Conservation (phyloP, 2,113 vertebrate genomes). For the Gymnarchus niloticus region DNA sequence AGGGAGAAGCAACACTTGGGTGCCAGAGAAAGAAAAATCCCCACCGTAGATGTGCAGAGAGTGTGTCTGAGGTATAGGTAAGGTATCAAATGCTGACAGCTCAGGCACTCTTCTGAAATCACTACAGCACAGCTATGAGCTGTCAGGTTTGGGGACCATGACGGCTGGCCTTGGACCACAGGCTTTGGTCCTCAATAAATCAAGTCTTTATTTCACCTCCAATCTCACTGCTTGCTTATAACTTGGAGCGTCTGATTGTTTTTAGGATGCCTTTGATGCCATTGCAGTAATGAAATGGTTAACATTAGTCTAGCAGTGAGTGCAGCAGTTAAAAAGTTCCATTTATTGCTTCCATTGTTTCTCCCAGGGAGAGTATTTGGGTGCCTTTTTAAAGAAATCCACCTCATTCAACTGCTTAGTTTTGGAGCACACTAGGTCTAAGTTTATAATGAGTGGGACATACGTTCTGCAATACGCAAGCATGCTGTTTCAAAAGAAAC, state of each 20-base stretch:
- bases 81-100: no score
- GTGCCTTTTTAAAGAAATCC: not conserved
- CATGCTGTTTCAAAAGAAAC: not conserved
- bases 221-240: not conserved
- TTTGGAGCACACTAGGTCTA: not conserved
- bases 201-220: not conserved
- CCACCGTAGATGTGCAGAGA: no score
- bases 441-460: not conserved
- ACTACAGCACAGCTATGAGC: not conserved
- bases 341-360: not conserved
- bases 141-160: not conserved
- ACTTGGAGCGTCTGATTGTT: not conserved
- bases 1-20: no score
- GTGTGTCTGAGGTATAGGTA: no score
- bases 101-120: no score
- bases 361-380: not conserved
- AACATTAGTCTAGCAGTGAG: not conserved
- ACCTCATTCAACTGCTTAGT: not conserved
- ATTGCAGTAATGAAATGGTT: not conserved
- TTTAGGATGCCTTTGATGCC: not conserved
- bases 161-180: no score
- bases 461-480: not conserved
- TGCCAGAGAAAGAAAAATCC: no score
- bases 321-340: not conserved
- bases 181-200: not conserved